These are phyloP conservation scores for Panonychus citri DNA, from an alignment of 1,140 invertebrate species.

Conservation along the genomic window DNA sequence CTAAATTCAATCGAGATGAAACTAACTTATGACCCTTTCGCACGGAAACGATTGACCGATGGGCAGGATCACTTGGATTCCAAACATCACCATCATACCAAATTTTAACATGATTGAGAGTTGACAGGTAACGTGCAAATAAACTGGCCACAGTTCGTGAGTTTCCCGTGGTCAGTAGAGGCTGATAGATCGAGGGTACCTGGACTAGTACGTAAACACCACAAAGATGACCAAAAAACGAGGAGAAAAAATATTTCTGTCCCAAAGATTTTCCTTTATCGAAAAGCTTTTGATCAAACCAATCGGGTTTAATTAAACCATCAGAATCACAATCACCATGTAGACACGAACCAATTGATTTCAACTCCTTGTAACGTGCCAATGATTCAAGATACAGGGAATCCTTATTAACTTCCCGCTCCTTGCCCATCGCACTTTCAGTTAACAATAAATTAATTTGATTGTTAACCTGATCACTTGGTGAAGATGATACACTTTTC, in stretches of 20 bases:
- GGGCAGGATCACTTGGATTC: constrained; percentile 21
- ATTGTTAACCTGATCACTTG: no score
- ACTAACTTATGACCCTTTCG: constrained; percentile 24
- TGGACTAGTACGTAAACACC: constrained; percentile 14
- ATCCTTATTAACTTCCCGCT: no score
- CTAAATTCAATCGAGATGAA: constrained; percentile 24
- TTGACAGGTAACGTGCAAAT: constrained; percentile 48
- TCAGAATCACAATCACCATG: neutral
- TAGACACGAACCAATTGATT: neutral
- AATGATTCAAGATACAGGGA: no score
- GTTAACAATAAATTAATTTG: no score
- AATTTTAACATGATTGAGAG: constrained; percentile 37
- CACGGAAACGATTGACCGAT: constrained; percentile 25
- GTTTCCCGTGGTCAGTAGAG: constrained; percentile 26
- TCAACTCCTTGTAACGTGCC: neutral
- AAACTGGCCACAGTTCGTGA: constrained; percentile 29
- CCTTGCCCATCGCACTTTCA: no score
- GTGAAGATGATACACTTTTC: no score
- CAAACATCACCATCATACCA: constrained; percentile 46
- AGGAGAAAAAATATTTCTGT: constrained; percentile 13
- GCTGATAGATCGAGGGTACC: constrained; percentile 12
- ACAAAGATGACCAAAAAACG: constrained; percentile 13
- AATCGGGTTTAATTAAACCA: neutral
- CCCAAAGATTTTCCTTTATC: neutral
- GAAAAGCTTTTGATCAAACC: neutral